Percentiles rank a stretch among this genome's conserved stretches.
These are phyloP conservation scores for Eupithecia tripunctaria DNA, from an alignment of 2,888 invertebrate genomes.

Conservation along the genomic window DNA sequence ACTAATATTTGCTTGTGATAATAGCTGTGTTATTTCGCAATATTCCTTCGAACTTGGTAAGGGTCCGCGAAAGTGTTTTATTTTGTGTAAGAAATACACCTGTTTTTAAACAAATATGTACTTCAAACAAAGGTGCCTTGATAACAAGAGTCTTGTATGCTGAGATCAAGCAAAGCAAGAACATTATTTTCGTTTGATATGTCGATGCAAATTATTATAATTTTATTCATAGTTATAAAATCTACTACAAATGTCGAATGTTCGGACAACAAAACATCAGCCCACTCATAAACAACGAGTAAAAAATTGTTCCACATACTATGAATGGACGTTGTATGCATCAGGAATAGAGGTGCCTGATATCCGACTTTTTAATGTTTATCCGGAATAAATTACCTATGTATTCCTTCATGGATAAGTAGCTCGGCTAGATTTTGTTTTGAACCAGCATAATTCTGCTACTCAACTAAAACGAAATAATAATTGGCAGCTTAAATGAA, in stretches of 20 bases:
- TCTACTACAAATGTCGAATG: slow-evolving; percentile 60
- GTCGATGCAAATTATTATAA: slow-evolving; percentile 33
- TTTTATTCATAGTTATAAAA: slow-evolving; percentile 38
- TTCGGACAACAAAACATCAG: slow-evolving; percentile 69
- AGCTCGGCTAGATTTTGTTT: background rate
- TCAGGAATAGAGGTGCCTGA: slow-evolving; percentile 20
- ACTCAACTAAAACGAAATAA: too few relatives aligned
- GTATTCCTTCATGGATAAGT: background rate
- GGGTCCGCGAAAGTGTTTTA: slow-evolving; percentile 27
- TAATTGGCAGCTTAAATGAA: too few relatives aligned
- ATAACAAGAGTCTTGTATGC: slow-evolving; percentile 1
- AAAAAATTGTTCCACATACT: slow-evolving; percentile 69
- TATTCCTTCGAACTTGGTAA: slow-evolving; percentile 31
- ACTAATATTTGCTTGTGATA: slow-evolving; percentile 40
- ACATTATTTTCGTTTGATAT: background rate
- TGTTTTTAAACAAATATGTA: slow-evolving; percentile 14
- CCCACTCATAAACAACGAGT: slow-evolving; percentile 70
- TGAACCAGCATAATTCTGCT: too few relatives aligned
- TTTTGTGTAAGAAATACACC: slow-evolving; percentile 25
- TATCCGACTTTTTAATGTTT: slow-evolving; percentile 5
- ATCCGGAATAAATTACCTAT: background rate
- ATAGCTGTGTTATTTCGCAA: slow-evolving; percentile 34
- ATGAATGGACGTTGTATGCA: slow-evolving; percentile 68
- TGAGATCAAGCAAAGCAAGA: background rate
- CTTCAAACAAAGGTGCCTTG: slow-evolving; percentile 5